Evolutionary conservation across 2,888 invertebrate species (phyloP).

Genomic region (Oligia strigilis): DNA sequence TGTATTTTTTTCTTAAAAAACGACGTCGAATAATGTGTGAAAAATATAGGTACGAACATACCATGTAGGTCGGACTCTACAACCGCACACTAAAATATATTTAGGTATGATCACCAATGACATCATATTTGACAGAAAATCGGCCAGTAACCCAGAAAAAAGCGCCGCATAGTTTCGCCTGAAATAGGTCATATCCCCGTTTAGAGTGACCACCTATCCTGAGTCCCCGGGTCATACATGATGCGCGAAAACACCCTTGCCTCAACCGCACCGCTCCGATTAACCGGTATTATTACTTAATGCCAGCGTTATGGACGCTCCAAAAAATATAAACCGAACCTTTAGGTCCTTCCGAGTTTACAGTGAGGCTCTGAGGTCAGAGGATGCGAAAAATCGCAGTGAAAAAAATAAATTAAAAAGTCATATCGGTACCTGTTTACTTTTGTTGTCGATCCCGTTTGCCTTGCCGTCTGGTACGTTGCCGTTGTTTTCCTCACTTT

Average conservation of each 20-base stretch:
- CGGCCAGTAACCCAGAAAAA: conserved; percentile 70
- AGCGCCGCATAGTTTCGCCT: conserved; percentile 74
- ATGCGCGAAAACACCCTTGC: conserved; percentile 82
- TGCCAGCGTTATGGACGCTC: conserved; percentile 20
- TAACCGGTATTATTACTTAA: conserved; percentile 45
- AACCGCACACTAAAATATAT: conserved; percentile 48
- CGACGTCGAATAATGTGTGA: not conserved
- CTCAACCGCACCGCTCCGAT: conserved; percentile 64
- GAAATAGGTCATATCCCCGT: conserved; percentile 88
- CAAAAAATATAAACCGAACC: conserved; percentile 46
- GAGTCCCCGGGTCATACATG: conserved; percentile 75
- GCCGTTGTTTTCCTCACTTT: conserved; percentile 89
- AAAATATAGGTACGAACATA: not conserved
- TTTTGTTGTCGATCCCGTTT: conserved; percentile 91
- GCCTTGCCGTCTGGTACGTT: conserved; percentile 88
- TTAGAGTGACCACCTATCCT: conserved; percentile 80
- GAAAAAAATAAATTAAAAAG: conserved; percentile 74
- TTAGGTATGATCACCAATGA: conserved; percentile 56
- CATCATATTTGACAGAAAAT: conserved; percentile 67
- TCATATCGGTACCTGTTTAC: conserved; percentile 89
- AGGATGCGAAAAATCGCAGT: conserved; percentile 64
- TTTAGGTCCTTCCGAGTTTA: conserved; percentile 10
- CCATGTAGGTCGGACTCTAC: conserved; percentile 26
- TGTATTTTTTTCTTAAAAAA: not conserved
- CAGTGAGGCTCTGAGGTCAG: conserved; percentile 37